These are phyloP conservation scores for Passer domesticus DNA, from an alignment of 2,113 vertebrate genomes.

Conservation along the genomic window DNA sequence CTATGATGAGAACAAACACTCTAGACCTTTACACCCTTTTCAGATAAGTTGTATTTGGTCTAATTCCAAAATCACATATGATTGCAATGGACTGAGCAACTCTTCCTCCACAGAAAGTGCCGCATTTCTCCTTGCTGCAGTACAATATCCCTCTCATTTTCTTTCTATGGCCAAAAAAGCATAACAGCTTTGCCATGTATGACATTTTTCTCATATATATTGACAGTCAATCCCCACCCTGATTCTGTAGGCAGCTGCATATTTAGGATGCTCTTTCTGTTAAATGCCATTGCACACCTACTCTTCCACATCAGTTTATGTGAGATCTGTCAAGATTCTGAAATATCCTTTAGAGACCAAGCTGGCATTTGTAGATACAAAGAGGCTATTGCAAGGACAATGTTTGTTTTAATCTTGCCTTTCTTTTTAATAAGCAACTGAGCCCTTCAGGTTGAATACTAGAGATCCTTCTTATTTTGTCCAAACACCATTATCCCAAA, in stretches of 20 bases:
- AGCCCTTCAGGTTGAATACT: neutral
- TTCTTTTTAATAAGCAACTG: neutral
- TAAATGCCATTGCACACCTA: slow-evolving; percentile 30
- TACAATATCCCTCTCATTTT: neutral
- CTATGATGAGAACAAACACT: neutral
- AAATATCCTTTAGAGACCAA: slow-evolving; percentile 50
- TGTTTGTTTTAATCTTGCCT: neutral
- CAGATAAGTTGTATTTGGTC: neutral
- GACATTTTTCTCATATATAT: slow-evolving; percentile 19
- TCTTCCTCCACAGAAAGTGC: neutral
- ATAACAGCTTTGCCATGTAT: neutral
- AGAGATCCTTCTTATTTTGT: neutral
- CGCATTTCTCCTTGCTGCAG: neutral
- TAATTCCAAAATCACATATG: neutral
- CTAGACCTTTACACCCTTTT: neutral
- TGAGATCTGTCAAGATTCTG: neutral
- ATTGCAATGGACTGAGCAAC: neutral
- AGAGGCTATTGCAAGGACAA: neutral
- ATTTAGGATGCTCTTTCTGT: slow-evolving; percentile 5
- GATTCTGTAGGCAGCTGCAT: neutral
- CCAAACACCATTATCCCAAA: neutral
- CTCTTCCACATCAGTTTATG: neutral
- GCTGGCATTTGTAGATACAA: neutral
- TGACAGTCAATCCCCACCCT: neutral
- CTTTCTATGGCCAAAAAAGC: neutral